A percentile compares a stretch with the other conserved stretches of the same genome.
Conservation (phyloP, 2,888 invertebrate genomes). For the Parthenolecanium corni region DNA sequence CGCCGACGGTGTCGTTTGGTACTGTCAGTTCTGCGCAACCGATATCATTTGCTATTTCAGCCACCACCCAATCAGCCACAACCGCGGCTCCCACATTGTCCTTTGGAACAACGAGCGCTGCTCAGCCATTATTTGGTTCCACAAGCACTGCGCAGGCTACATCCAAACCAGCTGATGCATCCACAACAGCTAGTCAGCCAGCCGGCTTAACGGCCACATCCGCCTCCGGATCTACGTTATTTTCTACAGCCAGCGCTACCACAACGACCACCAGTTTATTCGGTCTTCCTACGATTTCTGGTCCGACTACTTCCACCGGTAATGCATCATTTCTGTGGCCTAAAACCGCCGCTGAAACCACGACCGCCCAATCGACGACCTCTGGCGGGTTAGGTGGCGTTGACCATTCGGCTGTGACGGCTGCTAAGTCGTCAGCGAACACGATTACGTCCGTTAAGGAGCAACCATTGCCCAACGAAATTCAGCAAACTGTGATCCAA, state of each 20-base stretch:
- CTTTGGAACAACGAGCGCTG: background rate
- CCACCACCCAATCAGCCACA: background rate
- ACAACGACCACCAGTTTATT: constrained; percentile 8
- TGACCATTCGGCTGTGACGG: constrained; percentile 37
- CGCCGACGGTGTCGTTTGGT: constrained; percentile 2
- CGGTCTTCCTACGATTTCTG: background rate
- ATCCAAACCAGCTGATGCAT: constrained; percentile 32
- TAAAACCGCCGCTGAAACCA: constrained; percentile 29
- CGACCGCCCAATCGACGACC: constrained; percentile 33
- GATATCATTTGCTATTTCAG: background rate
- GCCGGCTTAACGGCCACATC: background rate
- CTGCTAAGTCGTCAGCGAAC: constrained; percentile 35
- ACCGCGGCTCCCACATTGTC: background rate
- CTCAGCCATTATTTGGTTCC: background rate
- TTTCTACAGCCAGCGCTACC: background rate
- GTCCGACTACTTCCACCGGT: constrained; percentile 23
- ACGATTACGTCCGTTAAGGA: constrained; percentile 48
- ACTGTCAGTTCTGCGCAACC: background rate
- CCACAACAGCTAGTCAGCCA: constrained; percentile 32
- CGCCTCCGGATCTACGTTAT: too few species aligned
- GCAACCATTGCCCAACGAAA: constrained; percentile 38
- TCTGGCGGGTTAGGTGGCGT: constrained; percentile 59
- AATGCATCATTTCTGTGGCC: constrained; percentile 25
- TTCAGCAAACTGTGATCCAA: constrained; percentile 55
- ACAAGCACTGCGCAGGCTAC: background rate